phyloP scores from a whole-genome alignment of 2,113 vertebrate species.

The Gobio gobio region DNA sequence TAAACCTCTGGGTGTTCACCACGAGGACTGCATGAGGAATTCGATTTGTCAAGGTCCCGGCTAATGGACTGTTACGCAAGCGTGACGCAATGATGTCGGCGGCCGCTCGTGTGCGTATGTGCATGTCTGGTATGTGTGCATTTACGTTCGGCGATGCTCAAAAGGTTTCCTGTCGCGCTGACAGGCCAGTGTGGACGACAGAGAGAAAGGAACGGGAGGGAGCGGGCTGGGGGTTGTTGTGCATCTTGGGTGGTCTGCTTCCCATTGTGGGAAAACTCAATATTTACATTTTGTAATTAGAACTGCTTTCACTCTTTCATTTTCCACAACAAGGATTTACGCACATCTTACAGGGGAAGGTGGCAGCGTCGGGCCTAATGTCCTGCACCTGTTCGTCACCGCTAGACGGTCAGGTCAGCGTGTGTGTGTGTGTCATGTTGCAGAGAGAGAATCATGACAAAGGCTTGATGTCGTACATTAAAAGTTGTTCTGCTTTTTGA shows the following conservation, averaged over 20 bases:
- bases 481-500: not conserved
- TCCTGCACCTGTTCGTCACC: constrained; percentile 68
- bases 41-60: not conserved
- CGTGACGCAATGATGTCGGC: not conserved
- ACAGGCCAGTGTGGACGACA: constrained; percentile 63
- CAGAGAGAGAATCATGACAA: not conserved
- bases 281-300: constrained; percentile 88
- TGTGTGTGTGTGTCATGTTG: constrained; percentile 14
- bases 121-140: constrained; percentile 3
- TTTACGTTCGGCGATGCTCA: constrained; percentile 60
- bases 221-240: constrained; percentile 77
- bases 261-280: constrained; percentile 86
- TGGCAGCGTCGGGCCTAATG: not conserved
- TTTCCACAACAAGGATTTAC: constrained; percentile 77
- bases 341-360: constrained; percentile 53
- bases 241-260: constrained; percentile 85
- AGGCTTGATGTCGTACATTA: not conserved
- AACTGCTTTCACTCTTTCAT: constrained; percentile 81
- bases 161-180: constrained; percentile 64
- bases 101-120: constrained; percentile 5
- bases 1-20: not conserved
- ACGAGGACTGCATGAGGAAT: not conserved
- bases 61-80: not conserved
- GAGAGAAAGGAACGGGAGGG: constrained; percentile 56
- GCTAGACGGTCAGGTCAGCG: not conserved